Percentiles rank a stretch among this genome's conserved stretches.
Conservation (phyloP, 30 jellyfish, hydroid and myxozoan species). For the Pelagia noctiluca region DNA sequence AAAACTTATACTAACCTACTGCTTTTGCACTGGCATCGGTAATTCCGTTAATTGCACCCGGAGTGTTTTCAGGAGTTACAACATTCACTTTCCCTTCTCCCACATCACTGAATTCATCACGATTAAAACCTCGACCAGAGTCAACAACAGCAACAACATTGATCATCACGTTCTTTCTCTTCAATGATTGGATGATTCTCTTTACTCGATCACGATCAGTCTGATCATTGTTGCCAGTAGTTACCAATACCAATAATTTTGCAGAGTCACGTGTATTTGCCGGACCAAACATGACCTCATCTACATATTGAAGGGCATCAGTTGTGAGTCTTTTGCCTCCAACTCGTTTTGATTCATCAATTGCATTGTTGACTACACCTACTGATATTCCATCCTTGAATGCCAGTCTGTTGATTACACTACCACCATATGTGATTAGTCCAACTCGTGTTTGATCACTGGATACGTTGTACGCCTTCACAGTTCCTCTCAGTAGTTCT, state of each 20-base stretch:
- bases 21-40: constrained; percentile 48
- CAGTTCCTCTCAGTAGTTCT: constrained; percentile 39
- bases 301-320: not conserved
- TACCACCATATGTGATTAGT: constrained; percentile 18
- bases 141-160: constrained; percentile 66
- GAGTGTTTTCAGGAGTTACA: not conserved
- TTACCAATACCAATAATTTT: constrained; percentile 51
- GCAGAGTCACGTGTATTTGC: constrained; percentile 19
- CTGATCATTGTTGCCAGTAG: constrained; percentile 45
- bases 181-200: constrained; percentile 1
- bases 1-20: constrained; percentile 29
- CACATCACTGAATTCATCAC: not conserved
- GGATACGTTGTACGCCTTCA: constrained; percentile 51
- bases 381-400: constrained; percentile 16
- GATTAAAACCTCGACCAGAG: constrained; percentile 9
- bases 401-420: not conserved
- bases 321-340: constrained; percentile 16
- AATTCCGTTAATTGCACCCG: constrained; percentile 1
- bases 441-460: constrained; percentile 46
- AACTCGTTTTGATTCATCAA: not conserved
- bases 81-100: not conserved
- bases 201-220: not conserved
- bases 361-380: not conserved
- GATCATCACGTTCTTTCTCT: constrained; percentile 8
- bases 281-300: not conserved